A percentile compares a stretch with the other conserved stretches of the same genome.
phyloP scores from a whole-genome alignment of 2,888 invertebrate genomes.

The Synanthedon formicaeformis region DNA sequence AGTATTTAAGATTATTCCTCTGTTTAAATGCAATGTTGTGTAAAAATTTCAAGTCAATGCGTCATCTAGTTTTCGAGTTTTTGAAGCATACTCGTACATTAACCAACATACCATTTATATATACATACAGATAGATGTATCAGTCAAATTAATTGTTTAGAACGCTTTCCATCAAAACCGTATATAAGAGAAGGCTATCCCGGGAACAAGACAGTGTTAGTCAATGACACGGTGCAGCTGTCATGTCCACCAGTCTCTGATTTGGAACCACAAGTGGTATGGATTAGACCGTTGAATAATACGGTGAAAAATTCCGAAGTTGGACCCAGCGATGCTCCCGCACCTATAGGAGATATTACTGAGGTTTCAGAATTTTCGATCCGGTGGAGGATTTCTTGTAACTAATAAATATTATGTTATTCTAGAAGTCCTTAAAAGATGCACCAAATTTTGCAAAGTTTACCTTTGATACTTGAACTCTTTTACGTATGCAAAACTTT shows the following conservation, averaged over 20 bases:
- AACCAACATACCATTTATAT: no score
- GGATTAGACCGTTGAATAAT: slow-evolving; percentile 74
- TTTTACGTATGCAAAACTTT: no score
- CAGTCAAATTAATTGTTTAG: slow-evolving; percentile 50
- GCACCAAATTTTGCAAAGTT: background rate
- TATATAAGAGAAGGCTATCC: slow-evolving; percentile 86
- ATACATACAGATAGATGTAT: no score
- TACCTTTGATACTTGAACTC: no score
- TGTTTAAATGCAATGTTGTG: no score
- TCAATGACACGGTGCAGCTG: slow-evolving; percentile 78
- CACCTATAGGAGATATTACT: slow-evolving; percentile 38
- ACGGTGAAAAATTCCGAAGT: slow-evolving; percentile 46
- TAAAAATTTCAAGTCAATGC: no score
- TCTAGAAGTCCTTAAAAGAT: background rate
- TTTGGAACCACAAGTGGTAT: slow-evolving; percentile 83
- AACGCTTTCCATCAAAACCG: slow-evolving; percentile 86
- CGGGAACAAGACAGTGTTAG: slow-evolving; percentile 81
- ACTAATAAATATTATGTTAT: background rate
- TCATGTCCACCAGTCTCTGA: slow-evolving; percentile 87
- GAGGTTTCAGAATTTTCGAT: slow-evolving; percentile 37
- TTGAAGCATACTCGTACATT: no score
- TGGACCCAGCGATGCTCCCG: slow-evolving; percentile 51
- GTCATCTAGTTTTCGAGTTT: background rate
- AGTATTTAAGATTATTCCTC: no score
- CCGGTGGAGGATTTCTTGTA: slow-evolving; percentile 23